phyloP scores from a whole-genome alignment of 2,888 invertebrate genomes.

The Thyatira batis region DNA sequence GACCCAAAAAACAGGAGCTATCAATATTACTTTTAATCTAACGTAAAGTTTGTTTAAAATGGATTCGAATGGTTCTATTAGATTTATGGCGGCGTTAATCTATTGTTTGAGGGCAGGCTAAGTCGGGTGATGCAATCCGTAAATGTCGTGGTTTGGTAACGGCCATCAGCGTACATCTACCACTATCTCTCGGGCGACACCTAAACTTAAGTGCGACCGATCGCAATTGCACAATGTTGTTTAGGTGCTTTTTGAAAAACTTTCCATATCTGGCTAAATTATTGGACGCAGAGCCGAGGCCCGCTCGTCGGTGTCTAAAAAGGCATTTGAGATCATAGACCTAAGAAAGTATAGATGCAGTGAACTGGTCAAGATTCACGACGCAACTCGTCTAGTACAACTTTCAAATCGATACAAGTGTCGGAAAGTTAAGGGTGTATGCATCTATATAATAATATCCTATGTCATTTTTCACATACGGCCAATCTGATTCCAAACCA shows the following conservation, averaged over 20 bases:
- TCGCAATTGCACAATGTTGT: slow-evolving; percentile 63
- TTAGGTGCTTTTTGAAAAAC: slow-evolving; percentile 58
- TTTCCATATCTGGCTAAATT: slow-evolving; percentile 55
- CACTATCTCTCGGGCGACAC: slow-evolving; percentile 53
- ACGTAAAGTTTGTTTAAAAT: not conserved
- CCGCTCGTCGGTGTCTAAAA: slow-evolving; percentile 39
- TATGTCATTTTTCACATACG: too few relatives aligned
- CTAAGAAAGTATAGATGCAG: not conserved
- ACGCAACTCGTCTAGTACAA: too few relatives aligned
- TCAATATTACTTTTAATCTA: slow-evolving; percentile 25
- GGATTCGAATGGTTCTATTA: not conserved
- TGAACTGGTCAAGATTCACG: too few relatives aligned
- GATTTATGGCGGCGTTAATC: not conserved
- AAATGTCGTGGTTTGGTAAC: slow-evolving; percentile 35
- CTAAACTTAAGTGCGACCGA: slow-evolving; percentile 42
- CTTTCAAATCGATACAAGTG: too few relatives aligned
- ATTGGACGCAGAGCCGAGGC: slow-evolving; percentile 30
- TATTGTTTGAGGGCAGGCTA: slow-evolving; percentile 12
- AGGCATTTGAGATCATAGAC: slow-evolving; percentile 31
- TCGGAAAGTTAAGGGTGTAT: too few relatives aligned
- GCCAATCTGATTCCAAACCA: too few relatives aligned
- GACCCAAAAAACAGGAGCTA: slow-evolving; percentile 23
- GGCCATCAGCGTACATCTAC: slow-evolving; percentile 48
- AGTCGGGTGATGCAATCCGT: slow-evolving; percentile 27
- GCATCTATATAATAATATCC: too few relatives aligned